Conservation (phyloP, 2,797 vertebrate genomes). For the Heterohyrax brucei region DNA sequence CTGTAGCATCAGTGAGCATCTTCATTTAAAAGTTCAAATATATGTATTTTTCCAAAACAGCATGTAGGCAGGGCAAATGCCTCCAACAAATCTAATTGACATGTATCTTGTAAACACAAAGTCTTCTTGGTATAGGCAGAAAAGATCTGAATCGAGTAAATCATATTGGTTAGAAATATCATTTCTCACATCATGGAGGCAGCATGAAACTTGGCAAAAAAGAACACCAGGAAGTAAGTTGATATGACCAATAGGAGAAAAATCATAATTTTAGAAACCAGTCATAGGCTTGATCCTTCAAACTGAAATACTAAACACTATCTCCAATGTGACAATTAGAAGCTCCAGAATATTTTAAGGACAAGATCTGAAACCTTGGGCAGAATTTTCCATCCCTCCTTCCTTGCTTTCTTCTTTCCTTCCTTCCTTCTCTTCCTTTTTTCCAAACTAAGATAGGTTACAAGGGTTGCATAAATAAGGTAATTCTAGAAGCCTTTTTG, state of each 20-base stretch:
- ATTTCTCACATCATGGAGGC: not conserved
- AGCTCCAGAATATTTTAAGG: not conserved
- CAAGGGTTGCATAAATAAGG: not conserved
- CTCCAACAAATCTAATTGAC: constrained; percentile 14
- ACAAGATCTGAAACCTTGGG: not conserved
- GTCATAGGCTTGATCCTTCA: not conserved
- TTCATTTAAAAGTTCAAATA: constrained; percentile 41
- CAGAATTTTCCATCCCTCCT: not conserved
- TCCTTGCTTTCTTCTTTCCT: not conserved
- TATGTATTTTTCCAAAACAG: not conserved
- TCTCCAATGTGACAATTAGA: not conserved
- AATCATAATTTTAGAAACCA: not conserved
- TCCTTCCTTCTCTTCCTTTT: not conserved
- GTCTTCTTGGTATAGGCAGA: not conserved
- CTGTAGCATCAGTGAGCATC: not conserved
- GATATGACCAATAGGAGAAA: not conserved
- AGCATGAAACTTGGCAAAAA: not conserved
- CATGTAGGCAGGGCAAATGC: not conserved
- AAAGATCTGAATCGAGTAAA: constrained; percentile 17
- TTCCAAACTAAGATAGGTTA: constrained; percentile 25
- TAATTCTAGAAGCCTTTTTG: not conserved
- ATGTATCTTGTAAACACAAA: not conserved
- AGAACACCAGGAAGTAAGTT: not conserved
- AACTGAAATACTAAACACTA: not conserved
- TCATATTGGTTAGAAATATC: not conserved